Evolutionary conservation across 2,797 vertebrate genomes (phyloP), one percentile per base, ranked within the genome.

Genomic region (Myioborus melanocephalus): DNA sequence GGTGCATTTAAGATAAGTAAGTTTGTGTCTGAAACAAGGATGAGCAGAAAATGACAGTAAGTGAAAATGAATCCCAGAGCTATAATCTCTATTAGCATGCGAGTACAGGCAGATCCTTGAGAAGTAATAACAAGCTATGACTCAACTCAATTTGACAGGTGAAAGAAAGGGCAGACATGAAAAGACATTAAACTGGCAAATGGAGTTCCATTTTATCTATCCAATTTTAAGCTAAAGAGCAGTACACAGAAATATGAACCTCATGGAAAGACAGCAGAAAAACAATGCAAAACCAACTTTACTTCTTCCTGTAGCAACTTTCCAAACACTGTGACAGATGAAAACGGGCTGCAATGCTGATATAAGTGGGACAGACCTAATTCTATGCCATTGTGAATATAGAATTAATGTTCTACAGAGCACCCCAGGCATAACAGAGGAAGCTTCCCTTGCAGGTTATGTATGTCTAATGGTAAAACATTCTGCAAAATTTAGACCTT

Each of bases 141-240:
- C 68, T 89, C 76, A 83, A 78, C 34, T 56, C 59, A 50, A 84
- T 82, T 55, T 80, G 84, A 89, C 12, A 94, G 87, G 87, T 89
- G 76, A 92, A 87, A 91, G 44, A 91, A 81, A 90, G 77, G 78
- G 76, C 59, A 92, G 43, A n/a, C 68, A 90, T 30, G 57, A 70
- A 63, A 93, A 91, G 20, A 77, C 41, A 68, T 64, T 39, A 71
- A 89, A 71, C 3, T 57, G 50, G 41, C 66, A 94, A 85, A 47
- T 19, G 22, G 34, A 79, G 39, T 14, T 70, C 47, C 26, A 60
- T 69, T 94, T 89, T 52, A 87, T 44, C 63, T 55, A 52, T 55
- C 37, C 34, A 59, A 49, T 66, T 34, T 80, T 55, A 47, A 89
- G 27, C 43, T 49, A 32, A 53, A 63, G 34, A 87, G 12, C n/a